These are phyloP conservation scores for Selene dorsalis DNA, from an alignment of 2,797 vertebrate species.

Conservation along the genomic window DNA sequence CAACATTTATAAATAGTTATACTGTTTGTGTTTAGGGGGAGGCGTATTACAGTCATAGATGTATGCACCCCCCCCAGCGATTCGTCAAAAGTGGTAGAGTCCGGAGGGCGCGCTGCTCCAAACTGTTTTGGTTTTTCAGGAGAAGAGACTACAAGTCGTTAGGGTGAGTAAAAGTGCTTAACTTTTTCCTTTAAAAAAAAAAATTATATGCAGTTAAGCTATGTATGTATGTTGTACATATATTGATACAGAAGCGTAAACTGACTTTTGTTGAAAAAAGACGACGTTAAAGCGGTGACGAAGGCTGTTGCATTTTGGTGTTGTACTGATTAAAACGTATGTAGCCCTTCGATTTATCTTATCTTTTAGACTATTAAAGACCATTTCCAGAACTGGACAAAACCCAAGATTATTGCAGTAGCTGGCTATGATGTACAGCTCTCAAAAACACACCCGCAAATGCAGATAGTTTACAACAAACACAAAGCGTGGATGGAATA, in stretches of 20 bases:
- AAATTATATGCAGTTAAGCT: neutral
- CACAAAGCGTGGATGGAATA: too few species aligned
- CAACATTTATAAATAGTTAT: fast-evolving
- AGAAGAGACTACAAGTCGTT: neutral
- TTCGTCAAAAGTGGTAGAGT: slow-evolving; percentile 59
- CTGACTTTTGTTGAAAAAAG: fast-evolving
- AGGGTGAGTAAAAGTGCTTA: neutral
- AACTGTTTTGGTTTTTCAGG: slow-evolving; percentile 28
- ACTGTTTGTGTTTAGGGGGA: fast-evolving
- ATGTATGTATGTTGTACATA: too few species aligned
- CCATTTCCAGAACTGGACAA: too few species aligned
- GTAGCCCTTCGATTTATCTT: neutral
- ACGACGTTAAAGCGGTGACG: fast-evolving
- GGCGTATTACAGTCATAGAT: fast-evolving
- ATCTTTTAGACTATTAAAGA: neutral
- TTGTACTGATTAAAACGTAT: neutral
- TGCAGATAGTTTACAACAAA: too few species aligned
- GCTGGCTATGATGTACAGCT: too few species aligned
- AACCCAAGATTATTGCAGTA: too few species aligned
- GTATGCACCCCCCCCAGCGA: fast-evolving
- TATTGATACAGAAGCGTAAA: neutral
- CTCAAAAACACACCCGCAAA: too few species aligned
- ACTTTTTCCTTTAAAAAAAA: too few species aligned
- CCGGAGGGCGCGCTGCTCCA: slow-evolving; percentile 66
- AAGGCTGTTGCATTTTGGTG: neutral